A percentile compares a stretch with the other conserved stretches of the same genome.
These are phyloP conservation scores for Eospalax fontanierii DNA, from an alignment of 2,797 vertebrate genomes.

Conservation along the genomic window DNA sequence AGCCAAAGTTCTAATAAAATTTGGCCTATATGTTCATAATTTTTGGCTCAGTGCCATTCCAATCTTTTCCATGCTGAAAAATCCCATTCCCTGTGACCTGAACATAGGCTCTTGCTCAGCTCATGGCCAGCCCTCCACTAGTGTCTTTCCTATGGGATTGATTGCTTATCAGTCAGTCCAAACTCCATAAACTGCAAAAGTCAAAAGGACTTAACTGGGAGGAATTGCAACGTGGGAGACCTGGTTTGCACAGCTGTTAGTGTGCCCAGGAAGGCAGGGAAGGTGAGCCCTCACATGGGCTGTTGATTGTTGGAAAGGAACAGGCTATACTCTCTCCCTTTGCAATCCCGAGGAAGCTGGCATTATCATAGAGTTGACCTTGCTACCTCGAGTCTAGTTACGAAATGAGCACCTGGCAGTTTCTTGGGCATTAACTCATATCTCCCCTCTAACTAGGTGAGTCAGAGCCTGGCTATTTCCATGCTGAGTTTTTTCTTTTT, in stretches of 20 bases:
- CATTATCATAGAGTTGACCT: neutral
- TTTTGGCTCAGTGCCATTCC: neutral
- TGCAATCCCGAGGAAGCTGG: neutral
- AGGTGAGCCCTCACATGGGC: neutral
- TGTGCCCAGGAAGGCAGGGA: neutral
- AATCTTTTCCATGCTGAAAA: neutral
- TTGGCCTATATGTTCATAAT: neutral
- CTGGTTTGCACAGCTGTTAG: neutral
- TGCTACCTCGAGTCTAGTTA: neutral
- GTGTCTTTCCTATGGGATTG: neutral
- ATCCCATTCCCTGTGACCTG: too few species aligned
- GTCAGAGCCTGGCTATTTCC: neutral
- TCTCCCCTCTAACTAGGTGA: neutral
- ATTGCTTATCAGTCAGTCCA: neutral
- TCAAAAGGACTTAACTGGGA: neutral
- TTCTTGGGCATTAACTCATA: neutral
- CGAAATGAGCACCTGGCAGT: neutral
- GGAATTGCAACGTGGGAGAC: neutral
- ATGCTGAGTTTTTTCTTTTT: neutral
- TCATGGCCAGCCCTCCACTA: neutral
- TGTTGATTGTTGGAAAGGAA: neutral
- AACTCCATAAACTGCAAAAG: neutral
- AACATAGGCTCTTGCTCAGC: neutral
- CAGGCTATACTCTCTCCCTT: neutral
- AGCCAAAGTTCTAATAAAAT: too few species aligned